A percentile compares a stretch with the other conserved stretches of the same genome.
Conservation (phyloP, 2,797 vertebrate species). For the Chloroceryle amazona region DNA sequence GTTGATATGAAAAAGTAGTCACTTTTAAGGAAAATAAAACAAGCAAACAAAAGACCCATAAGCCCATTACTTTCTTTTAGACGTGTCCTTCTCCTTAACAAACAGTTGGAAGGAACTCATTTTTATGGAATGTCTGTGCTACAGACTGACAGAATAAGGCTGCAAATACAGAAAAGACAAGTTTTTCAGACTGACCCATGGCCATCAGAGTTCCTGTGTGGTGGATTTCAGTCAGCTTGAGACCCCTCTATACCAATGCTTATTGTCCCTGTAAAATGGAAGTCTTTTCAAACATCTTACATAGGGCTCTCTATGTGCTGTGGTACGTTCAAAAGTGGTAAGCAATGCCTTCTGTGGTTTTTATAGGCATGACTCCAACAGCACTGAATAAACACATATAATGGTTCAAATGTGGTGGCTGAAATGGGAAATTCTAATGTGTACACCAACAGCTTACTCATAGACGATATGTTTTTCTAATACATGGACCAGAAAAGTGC, state of each 20-base stretch:
- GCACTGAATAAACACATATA: not conserved
- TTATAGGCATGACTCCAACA: not conserved
- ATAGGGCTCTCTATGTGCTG: not conserved
- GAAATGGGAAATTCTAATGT: constrained; percentile 18
- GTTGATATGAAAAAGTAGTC: not conserved
- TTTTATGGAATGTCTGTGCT: constrained; percentile 58
- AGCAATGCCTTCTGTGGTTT: not conserved
- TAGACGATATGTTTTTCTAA: not conserved
- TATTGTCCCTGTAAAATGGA: not conserved
- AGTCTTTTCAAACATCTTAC: not conserved
- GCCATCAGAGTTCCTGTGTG: fast-evolving
- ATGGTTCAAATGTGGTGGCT: not conserved
- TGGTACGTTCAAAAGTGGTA: not conserved
- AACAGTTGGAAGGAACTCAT: constrained; percentile 57
- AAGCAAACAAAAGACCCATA: no score
- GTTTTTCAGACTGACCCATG: not conserved
- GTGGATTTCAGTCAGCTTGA: not conserved
- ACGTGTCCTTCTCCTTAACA: not conserved
- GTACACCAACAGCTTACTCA: not conserved
- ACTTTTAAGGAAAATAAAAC: not conserved
- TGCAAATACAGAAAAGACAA: not conserved
- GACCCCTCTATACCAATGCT: not conserved
- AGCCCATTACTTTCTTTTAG: not conserved
- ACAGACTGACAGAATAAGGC: not conserved
- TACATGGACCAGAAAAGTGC: not conserved